A percentile compares a stretch with the other conserved stretches of the same genome.
Evolutionary conservation across 2,888 invertebrate genomes (phyloP).

Genomic region (Hecatera dysodea): DNA sequence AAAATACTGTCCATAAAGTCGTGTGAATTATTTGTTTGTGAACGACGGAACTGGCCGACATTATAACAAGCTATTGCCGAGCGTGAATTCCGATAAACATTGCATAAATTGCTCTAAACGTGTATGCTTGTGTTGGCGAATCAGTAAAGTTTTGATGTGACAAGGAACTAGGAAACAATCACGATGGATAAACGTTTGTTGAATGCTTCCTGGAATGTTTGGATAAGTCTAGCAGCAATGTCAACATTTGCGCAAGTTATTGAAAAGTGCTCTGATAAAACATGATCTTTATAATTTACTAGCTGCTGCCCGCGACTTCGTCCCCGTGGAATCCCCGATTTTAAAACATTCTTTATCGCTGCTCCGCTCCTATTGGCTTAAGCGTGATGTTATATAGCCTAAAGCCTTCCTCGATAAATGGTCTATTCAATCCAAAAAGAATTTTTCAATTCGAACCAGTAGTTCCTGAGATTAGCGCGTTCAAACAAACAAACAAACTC

Average conservation of each 20-base stretch:
- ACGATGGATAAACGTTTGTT: background rate
- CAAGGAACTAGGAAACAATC: constrained; percentile 7
- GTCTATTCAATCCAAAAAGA: too few species aligned
- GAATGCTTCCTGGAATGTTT: background rate
- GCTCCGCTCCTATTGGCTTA: too few species aligned
- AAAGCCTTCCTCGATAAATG: too few species aligned
- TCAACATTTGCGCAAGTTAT: background rate
- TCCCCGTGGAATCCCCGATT: too few species aligned
- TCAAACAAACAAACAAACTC: too few species aligned
- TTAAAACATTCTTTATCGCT: too few species aligned
- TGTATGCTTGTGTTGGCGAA: constrained; percentile 10
- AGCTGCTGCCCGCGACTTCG: too few species aligned
- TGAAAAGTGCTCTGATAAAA: too few species aligned
- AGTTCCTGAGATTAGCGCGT: too few species aligned
- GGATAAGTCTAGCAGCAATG: background rate
- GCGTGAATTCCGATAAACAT: constrained; percentile 49
- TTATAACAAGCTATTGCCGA: constrained; percentile 50
- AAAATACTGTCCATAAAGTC: constrained; percentile 62
- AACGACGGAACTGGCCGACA: constrained; percentile 49
- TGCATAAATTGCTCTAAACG: constrained; percentile 42
- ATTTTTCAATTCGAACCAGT: too few species aligned
- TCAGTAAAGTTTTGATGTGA: constrained; percentile 7
- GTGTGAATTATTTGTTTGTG: constrained; percentile 64
- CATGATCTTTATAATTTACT: background rate
- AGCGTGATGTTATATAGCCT: too few species aligned